Base-by-base conservation (phyloP, 2,113 vertebrate genomes). In the Malurus elegans region DNA sequence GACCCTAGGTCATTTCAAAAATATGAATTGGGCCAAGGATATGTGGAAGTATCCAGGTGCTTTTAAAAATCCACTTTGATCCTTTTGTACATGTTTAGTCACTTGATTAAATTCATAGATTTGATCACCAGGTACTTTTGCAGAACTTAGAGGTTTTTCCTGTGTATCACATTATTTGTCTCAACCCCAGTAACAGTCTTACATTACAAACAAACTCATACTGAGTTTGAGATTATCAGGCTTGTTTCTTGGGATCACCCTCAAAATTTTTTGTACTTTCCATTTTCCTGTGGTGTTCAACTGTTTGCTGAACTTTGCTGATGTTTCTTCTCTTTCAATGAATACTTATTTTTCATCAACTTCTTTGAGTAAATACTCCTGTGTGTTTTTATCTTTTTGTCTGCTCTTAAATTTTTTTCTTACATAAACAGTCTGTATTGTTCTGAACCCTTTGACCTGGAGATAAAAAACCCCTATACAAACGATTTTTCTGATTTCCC, bases 391-490 rank as follows among this genome's bases (percentile, higher is more conserved):
- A 34, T 58, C 7, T 31, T 32, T 82, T 73, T 60, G 82, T 10
- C 42, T 73, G 8, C 18, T 91, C 36, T 79, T 42, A 70, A 92
- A 65, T 51, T 70, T 31, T 66, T 89, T 96, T 87, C 47, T 42
- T 70, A 20, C 34, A 57, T 50, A 95, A 96, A 92, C 79, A 92
- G 66, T 74, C 74, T 96, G 54, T 47, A 86, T 73, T 95, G 25
- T 70, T 93, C n/a, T 3, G 24, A 83, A 88, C 71, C 45, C 94
- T 91, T 95, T 97, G 94, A 96, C 96, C 78, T 71, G 79, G 79
- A 95, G 89, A 96, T 74, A 96, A 97, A 96, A 96, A 96, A 92
- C 82, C 82, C 92, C 72, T 56, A 79, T 32, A 79, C 10, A 75
- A 93, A 62, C 38, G n/a, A 79, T 70, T 94, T 34, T 91, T 56